phyloP scores from a whole-genome alignment of 64 coral and sea anemone species.

The Montipora sp. region DNA sequence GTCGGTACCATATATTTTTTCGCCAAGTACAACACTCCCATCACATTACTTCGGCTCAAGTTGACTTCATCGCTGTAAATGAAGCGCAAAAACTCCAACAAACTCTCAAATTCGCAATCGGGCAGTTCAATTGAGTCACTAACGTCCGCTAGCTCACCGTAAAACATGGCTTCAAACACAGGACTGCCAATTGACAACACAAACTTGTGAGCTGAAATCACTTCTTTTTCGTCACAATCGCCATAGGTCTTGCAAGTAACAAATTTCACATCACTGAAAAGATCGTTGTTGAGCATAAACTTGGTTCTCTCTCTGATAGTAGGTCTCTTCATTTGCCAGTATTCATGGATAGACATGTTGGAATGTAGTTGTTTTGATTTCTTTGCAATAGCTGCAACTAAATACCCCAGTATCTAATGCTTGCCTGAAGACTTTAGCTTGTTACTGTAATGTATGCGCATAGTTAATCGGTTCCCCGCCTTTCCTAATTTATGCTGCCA shows the following conservation, averaged over 20 bases:
- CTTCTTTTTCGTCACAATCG: not conserved
- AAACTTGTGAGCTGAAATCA: slow-evolving; percentile 36
- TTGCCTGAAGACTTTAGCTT: no score
- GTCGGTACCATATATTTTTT: slow-evolving; percentile 27
- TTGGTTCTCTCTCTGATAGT: slow-evolving; percentile 11
- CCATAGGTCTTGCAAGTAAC: not conserved
- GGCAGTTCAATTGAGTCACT: slow-evolving; percentile 18
- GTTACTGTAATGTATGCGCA: no score
- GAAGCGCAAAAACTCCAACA: slow-evolving; percentile 36
- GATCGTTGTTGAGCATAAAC: slow-evolving; percentile 18
- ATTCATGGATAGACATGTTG: not conserved
- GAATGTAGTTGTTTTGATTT: not conserved
- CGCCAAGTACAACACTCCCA: slow-evolving; percentile 42
- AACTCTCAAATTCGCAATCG: slow-evolving; percentile 9
- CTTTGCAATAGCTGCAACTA: not conserved
- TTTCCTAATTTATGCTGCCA: no score
- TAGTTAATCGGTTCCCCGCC: no score
- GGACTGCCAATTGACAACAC: slow-evolving; percentile 30
- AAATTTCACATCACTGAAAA: slow-evolving; percentile 18
- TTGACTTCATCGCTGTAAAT: slow-evolving; percentile 37
- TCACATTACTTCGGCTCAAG: slow-evolving; percentile 23
- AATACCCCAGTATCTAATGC: no score
- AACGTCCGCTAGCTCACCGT: slow-evolving; percentile 9
- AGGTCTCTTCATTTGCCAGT: not conserved
- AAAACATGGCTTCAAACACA: slow-evolving; percentile 49